Evolutionary conservation across 2,113 vertebrate genomes (phyloP).

Genomic region (Pomatorhinus ruficollis): DNA sequence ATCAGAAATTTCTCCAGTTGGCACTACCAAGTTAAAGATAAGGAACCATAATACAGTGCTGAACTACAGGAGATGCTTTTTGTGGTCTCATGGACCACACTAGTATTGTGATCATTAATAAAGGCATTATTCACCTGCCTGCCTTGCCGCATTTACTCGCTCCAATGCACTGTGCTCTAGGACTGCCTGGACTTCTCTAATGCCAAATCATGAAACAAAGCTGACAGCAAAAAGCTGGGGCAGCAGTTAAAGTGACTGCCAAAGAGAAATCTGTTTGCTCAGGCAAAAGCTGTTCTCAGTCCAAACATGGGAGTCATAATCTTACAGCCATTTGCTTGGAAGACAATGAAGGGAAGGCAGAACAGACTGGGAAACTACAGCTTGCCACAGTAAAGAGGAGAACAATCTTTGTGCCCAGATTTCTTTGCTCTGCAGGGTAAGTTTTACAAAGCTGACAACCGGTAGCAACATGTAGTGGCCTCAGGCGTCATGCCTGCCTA

Average conservation of each 20-base stretch:
- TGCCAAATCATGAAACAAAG: slow-evolving; percentile 9
- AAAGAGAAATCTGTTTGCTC: slow-evolving; percentile 52
- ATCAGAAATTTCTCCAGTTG: background rate
- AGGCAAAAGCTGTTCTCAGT: slow-evolving; percentile 60
- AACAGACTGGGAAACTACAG: slow-evolving; percentile 39
- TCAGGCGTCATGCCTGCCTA: slow-evolving; percentile 31
- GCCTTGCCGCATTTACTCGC: background rate
- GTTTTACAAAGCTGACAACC: slow-evolving; percentile 50
- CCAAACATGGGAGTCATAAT: slow-evolving; percentile 48
- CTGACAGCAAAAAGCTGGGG: slow-evolving; percentile 51
- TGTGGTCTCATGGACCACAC: background rate
- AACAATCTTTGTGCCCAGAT: slow-evolving; percentile 36
- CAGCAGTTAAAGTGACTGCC: slow-evolving; percentile 40
- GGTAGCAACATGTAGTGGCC: slow-evolving; percentile 55
- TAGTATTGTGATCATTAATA: background rate
- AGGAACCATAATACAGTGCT: background rate
- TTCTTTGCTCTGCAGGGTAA: slow-evolving; percentile 56
- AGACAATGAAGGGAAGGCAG: slow-evolving; percentile 66
- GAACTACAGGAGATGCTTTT: background rate
- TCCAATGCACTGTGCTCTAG: background rate
- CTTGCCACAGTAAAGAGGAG: background rate
- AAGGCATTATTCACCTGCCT: background rate
- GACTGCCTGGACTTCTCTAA: slow-evolving; percentile 12
- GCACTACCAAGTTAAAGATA: background rate
- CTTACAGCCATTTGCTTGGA: slow-evolving; percentile 44